phyloP scores from a whole-genome alignment of 1,140 invertebrate species.

The Aporrectodea caliginosa region DNA sequence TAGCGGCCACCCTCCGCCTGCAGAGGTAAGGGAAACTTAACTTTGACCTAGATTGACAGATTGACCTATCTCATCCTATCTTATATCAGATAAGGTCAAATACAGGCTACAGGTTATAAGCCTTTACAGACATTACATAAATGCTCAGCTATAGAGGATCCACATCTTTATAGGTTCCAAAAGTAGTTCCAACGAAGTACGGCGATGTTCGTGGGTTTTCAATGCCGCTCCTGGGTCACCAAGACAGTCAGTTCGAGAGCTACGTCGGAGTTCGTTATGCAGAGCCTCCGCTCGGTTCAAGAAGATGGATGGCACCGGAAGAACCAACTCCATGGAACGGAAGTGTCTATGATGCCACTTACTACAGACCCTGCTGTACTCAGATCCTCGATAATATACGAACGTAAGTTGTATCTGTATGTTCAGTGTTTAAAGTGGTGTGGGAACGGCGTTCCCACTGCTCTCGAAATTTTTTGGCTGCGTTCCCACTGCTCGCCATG shows the following conservation, averaged over 20 bases:
- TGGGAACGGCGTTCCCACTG: no score
- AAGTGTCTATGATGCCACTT: slow-evolving; percentile 4
- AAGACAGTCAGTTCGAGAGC: neutral
- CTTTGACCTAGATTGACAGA: neutral
- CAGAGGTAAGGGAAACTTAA: neutral
- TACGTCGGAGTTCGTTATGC: neutral
- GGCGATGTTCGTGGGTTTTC: neutral
- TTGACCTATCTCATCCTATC: no score
- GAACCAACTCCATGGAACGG: slow-evolving; percentile 1
- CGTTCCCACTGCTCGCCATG: no score
- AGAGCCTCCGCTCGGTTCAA: neutral
- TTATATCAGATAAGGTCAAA: no score
- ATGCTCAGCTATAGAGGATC: neutral
- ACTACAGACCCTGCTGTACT: slow-evolving; percentile 4
- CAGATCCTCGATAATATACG: slow-evolving; percentile 4
- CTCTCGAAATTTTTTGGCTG: no score
- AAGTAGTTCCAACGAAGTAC: neutral
- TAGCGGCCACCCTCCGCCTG: no score
- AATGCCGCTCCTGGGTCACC: neutral
- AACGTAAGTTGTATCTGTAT: no score
- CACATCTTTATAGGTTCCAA: neutral
- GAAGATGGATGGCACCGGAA: neutral
- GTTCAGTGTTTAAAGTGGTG: no score
- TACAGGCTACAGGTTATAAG: no score
- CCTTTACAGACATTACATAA: neutral